Evolutionary conservation across 2,113 vertebrate genomes (phyloP), one percentile per base, ranked within the genome.

Genomic region (Urocolius indicus): DNA sequence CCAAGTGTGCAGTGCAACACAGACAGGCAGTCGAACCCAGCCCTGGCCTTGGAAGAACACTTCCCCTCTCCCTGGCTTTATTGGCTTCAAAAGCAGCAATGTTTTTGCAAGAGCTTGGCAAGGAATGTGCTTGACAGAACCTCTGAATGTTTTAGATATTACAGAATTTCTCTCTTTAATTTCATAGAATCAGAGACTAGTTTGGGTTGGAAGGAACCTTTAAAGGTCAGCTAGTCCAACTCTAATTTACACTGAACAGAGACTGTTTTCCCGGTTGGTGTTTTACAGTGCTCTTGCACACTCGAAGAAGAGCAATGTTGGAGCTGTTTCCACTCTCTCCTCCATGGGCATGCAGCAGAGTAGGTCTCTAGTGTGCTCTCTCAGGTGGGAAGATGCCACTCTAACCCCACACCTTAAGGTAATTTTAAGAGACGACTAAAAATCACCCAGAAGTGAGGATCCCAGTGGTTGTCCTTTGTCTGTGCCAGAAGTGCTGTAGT

Each of bases 131-230:
- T 77, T 88, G 75, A 88, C 75, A 83, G 51, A 65, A 63, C 63
- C 51, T 76, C 43, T 38, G 89, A 74, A 66, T 90, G 57, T 55
- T 91, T 92, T 55, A 71, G 90, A 77, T 94, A 84, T 90, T 65
- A 69, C 1, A 4, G 55, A 85, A 63, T 90, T 96, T 88, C n/a
- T 82, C 67, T 46, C 68, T 79, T 86, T 84, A 55, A 80, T 83
- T 92, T 94, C 74, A 58, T n/a, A 80, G 69, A 89, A n/a, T 84
- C 46, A 55, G 21, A 45, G 61, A 74, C 74, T 69, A 36, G 26
- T 71, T 84, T 58, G 54, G 20, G 32, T 32, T 81, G 76, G 76
- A 81, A 86, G 24, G 43, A 79, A 59, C 71, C 54, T 68, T 83
- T 73, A 73, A 58, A 83, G 81, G n/a, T 45, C 55, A 26, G 20